Base-by-base conservation (phyloP, 92 coral and sea anemone genomes). In the Anthopleura xanthogrammica region DNA sequence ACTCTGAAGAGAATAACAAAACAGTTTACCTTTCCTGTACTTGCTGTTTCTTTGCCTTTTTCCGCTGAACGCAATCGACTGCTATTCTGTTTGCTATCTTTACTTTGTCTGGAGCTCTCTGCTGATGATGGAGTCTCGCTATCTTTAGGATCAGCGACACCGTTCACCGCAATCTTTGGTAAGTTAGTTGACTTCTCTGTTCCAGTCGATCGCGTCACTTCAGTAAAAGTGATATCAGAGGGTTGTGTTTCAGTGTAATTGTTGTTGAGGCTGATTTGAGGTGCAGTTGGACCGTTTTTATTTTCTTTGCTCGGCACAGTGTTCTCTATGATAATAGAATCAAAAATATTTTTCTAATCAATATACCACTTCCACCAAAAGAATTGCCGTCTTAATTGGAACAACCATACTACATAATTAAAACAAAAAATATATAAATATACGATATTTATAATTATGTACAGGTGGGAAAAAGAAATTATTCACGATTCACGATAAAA, bases 211-310 rank as follows among this genome's bases (percentile, higher is more conserved):
- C 77, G 84, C 5, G 13, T 81, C 22, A 81, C 77, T 81, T 81
- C 84, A 48, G 84, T 68, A 20, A 81, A 81, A 23, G 57, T 52
- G 24, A 81, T 81, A 16, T 81, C 84, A 11, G 46, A 12, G 36
- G 84, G 77, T 72, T 81, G 84, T 17, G 77, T 71, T 81, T 81
- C 77, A 16, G 77, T 46, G 43, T 20, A 68, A 19, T 81, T 75
- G 84, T 50, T 70, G 50, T 48, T 41, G 60, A 81, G 66, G 58
- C 68, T 75, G 70, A 68, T 81, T 23, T 52, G 16, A 24, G 75
- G 41, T 20, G 20, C 9, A 41, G 74, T 14, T 68, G 41, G 41
- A 1, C 74, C 42, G 74, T 68, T 68, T 11, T 24, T 2, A 68
- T 29, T 68, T 68, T 68, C 74, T 68, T 36, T 68, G 29, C 42